Evolutionary conservation across 2,888 invertebrate genomes (phyloP).

Genomic region (Andrena chrysosceles): DNA sequence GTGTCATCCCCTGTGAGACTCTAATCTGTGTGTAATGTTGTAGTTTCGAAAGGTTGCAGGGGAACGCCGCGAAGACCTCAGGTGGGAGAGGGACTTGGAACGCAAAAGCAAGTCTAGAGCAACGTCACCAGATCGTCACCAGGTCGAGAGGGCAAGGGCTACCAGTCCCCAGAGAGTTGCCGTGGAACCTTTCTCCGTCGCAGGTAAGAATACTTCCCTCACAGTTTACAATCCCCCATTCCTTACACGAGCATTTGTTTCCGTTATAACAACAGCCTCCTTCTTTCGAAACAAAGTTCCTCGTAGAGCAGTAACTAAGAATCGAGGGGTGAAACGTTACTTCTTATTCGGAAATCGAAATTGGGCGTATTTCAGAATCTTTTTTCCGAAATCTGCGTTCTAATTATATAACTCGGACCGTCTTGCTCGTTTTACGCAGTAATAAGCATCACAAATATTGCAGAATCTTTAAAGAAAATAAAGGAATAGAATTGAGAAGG

Average conservation of each 20-base stretch:
- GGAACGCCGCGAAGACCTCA: slow-evolving; percentile 83
- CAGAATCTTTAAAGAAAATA: too few species aligned
- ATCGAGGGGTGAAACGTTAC: not conserved
- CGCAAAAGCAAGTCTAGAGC: slow-evolving; percentile 83
- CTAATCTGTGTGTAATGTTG: slow-evolving; percentile 82
- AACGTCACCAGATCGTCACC: slow-evolving; percentile 83
- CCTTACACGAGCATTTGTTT: not conserved
- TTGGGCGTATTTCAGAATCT: too few species aligned
- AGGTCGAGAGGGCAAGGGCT: slow-evolving; percentile 84
- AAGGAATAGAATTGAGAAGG: too few species aligned
- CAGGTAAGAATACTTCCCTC: slow-evolving; percentile 67
- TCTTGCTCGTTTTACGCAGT: too few species aligned
- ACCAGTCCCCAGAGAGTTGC: slow-evolving; percentile 80
- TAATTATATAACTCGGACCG: too few species aligned
- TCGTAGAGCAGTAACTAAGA: not conserved
- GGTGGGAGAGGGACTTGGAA: slow-evolving; percentile 84
- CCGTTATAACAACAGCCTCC: not conserved
- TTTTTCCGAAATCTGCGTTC: too few species aligned
- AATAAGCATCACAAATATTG: too few species aligned
- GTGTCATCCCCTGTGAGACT: slow-evolving; percentile 77
- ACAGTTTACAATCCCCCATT: not conserved
- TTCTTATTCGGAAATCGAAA: not conserved
- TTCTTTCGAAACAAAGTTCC: slow-evolving; percentile 6
- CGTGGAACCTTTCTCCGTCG: slow-evolving; percentile 66
- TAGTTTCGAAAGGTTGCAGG: slow-evolving; percentile 85